Evolutionary conservation across 2,888 invertebrate species (phyloP).

Genomic region (Deilephila porcellus): DNA sequence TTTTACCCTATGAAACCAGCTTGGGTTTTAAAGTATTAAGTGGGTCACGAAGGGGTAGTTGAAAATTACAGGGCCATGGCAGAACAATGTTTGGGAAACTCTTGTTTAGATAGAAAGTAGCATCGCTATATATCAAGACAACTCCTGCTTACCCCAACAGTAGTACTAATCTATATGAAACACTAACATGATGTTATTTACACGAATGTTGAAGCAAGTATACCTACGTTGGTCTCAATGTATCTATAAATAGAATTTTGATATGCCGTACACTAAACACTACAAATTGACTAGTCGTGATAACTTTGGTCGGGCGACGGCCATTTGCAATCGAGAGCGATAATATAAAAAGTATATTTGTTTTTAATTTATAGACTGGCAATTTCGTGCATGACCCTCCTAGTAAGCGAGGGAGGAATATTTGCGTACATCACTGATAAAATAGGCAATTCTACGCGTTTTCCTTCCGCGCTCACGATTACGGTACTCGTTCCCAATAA

Average conservation of each 20-base stretch:
- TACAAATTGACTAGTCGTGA: conserved; percentile 46
- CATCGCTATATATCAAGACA: background rate
- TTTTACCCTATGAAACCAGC: no score
- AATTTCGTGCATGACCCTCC: background rate
- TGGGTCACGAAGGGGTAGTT: no score
- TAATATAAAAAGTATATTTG: background rate
- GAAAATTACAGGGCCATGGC: no score
- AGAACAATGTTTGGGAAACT: no score
- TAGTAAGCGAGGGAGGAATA: no score
- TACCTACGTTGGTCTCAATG: conserved; percentile 51
- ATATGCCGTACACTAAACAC: conserved; percentile 55
- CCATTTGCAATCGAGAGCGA: background rate
- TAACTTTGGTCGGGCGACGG: background rate
- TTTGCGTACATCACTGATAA: no score
- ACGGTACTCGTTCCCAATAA: no score
- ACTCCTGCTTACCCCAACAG: conserved; percentile 19
- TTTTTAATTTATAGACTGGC: background rate
- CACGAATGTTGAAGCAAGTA: conserved; percentile 35
- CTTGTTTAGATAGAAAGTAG: no score
- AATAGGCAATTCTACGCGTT: no score
- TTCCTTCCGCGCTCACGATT: no score
- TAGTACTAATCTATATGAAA: background rate
- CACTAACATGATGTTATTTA: conserved; percentile 8
- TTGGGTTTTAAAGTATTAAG: no score
- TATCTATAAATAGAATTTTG: conserved; percentile 49